phyloP scores from a whole-genome alignment of 2,888 invertebrate species.

The Eustalomyia histrio region DNA sequence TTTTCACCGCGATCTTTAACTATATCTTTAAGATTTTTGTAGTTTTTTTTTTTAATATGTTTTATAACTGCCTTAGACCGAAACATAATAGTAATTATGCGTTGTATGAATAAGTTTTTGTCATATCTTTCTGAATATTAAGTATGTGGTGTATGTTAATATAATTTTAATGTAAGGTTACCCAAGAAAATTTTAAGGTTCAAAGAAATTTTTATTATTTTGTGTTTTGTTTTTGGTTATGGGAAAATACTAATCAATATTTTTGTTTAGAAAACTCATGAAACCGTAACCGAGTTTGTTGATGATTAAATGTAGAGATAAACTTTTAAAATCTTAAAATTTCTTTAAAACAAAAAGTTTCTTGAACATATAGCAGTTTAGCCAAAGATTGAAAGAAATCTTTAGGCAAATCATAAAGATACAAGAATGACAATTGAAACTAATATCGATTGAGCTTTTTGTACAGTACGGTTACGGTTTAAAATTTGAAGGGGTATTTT shows the following conservation, averaged over 20 bases:
- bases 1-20: conserved; percentile 50
- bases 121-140: conserved; percentile 33
- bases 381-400: too few species aligned
- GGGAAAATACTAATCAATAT: conserved; percentile 58
- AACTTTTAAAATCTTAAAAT: neutral
- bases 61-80: neutral
- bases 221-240: conserved; percentile 1
- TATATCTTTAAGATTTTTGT: conserved; percentile 46
- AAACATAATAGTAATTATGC: conserved; percentile 36
- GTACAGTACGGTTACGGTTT: too few species aligned
- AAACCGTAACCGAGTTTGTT: conserved; percentile 50
- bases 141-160: conserved; percentile 35
- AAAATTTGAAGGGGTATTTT: too few species aligned
- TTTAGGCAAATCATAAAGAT: too few species aligned
- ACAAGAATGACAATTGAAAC: too few species aligned
- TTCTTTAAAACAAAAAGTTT: too few species aligned
- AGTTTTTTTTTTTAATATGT: neutral
- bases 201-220: conserved; percentile 20
- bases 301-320: conserved; percentile 21
- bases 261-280: conserved; percentile 12
- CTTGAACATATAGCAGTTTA: too few species aligned
- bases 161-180: conserved; percentile 18
- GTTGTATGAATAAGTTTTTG: conserved; percentile 53
- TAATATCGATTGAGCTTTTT: too few species aligned
- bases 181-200: conserved; percentile 22